Percentiles rank a stretch among this genome's conserved stretches.
Conservation (phyloP, 2,797 vertebrate species). For the Buphagus erythrorhynchus region DNA sequence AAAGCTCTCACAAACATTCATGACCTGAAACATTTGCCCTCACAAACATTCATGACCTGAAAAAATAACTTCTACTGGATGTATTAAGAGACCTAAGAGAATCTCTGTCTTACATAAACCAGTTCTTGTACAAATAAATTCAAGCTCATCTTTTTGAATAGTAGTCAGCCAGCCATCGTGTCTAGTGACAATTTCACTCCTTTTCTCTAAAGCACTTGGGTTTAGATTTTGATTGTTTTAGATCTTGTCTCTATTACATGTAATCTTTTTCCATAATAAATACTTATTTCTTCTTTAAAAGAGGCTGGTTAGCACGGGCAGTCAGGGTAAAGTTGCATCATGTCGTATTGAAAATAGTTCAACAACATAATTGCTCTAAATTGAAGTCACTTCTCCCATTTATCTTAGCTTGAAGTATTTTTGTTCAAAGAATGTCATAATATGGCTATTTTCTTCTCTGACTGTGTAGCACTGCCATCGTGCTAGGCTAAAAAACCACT, state of each 20-base stretch:
- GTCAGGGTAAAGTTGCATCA: neutral
- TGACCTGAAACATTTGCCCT: neutral
- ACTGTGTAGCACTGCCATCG: fast-evolving
- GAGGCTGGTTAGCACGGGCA: neutral
- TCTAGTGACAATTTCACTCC: neutral
- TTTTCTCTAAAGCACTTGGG: neutral
- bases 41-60: neutral
- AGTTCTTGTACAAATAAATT: neutral
- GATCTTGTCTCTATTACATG: neutral
- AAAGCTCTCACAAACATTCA: neutral
- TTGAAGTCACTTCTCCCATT: neutral
- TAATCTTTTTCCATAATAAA: neutral
- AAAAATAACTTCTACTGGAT: neutral
- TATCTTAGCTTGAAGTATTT: neutral
- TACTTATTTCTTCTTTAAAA: neutral
- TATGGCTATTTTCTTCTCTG: neutral
- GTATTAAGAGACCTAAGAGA: neutral
- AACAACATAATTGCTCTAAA: neutral
- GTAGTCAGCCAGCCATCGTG: neutral
- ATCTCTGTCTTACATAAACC: neutral
- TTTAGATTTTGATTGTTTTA: neutral
- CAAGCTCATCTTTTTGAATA: neutral
- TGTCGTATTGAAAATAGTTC: neutral
- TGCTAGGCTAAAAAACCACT: neutral
- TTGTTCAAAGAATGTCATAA: neutral